Conservation (phyloP, 2,888 invertebrate species). For the Herminia tarsipennalis region DNA sequence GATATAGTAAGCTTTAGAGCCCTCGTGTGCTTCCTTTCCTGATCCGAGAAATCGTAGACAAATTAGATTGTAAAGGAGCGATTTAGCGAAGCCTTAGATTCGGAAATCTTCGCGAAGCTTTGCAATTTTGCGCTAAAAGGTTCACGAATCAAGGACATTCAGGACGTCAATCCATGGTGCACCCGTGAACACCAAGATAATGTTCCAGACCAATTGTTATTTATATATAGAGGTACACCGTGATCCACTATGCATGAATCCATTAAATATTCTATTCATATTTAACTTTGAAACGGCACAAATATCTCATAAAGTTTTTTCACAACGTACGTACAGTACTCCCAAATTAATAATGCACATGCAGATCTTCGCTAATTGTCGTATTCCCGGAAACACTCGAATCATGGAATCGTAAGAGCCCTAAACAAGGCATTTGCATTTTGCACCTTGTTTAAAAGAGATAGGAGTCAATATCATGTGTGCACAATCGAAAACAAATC, state of each 20-base stretch:
- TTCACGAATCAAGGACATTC: slow-evolving; percentile 37
- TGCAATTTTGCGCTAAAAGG: slow-evolving; percentile 62
- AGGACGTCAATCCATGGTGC: slow-evolving; percentile 28
- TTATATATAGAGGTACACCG: slow-evolving; percentile 36
- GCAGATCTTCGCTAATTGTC: too few species aligned
- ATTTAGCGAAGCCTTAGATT: slow-evolving; percentile 64
- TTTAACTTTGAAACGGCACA: slow-evolving; percentile 46
- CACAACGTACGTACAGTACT: too few species aligned
- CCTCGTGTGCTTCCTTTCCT: slow-evolving; percentile 64
- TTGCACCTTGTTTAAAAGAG: too few species aligned
- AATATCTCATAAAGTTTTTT: slow-evolving; percentile 42
- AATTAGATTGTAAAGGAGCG: slow-evolving; percentile 64
- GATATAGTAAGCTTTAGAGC: slow-evolving; percentile 70
- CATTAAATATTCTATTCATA: slow-evolving; percentile 54
- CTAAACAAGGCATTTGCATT: too few species aligned
- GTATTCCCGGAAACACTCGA: too few species aligned
- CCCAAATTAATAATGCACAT: too few species aligned
- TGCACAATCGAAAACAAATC: too few species aligned
- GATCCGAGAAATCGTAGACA: slow-evolving; percentile 58
- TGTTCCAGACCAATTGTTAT: slow-evolving; percentile 24
- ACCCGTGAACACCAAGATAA: slow-evolving; percentile 25
- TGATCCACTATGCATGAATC: slow-evolving; percentile 52
- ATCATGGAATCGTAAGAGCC: too few species aligned
- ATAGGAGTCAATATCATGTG: too few species aligned
- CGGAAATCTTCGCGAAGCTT: slow-evolving; percentile 68